Evolutionary conservation across 2,113 vertebrate species (phyloP).

Genomic region (Ceratotherium simum): DNA sequence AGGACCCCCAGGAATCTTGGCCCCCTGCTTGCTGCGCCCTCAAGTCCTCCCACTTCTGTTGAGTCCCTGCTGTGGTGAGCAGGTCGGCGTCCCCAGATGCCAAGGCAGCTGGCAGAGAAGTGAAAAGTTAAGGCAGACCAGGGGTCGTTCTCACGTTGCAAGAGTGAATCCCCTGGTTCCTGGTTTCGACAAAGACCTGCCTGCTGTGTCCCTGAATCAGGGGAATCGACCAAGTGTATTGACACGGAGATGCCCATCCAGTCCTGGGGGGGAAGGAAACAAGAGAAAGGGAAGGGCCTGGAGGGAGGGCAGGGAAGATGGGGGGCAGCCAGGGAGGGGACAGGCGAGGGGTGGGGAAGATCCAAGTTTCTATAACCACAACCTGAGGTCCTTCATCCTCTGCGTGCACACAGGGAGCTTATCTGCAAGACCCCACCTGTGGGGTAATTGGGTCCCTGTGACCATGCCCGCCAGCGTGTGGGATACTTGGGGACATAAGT

Average conservation of each 20-base stretch:
- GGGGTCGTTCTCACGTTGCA: neutral
- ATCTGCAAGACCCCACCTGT: rapidly evolving
- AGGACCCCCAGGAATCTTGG: neutral
- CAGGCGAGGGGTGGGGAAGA: rapidly evolving
- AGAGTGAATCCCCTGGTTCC: neutral
- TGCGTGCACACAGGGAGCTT: neutral
- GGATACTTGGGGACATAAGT: neutral
- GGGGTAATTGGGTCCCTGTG: neutral
- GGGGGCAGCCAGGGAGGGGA: no score
- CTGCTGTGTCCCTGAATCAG: neutral
- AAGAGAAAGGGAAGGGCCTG: neutral
- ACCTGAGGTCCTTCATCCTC: neutral
- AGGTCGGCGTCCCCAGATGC: neutral
- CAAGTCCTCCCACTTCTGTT: neutral
- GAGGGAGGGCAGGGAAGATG: neutral
- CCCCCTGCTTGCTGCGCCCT: no score
- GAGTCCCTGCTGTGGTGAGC: neutral
- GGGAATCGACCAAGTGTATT: neutral
- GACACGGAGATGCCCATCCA: neutral
- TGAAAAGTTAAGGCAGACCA: neutral
- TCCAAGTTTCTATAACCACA: neutral
- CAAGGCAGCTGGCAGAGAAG: neutral
- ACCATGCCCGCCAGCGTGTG: neutral
- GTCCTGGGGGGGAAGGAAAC: neutral
- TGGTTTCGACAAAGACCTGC: neutral